Evolutionary conservation across 2,113 vertebrate species (phyloP), one percentile per base, ranked within the genome.

Genomic region (Pogonocichla stellata): DNA sequence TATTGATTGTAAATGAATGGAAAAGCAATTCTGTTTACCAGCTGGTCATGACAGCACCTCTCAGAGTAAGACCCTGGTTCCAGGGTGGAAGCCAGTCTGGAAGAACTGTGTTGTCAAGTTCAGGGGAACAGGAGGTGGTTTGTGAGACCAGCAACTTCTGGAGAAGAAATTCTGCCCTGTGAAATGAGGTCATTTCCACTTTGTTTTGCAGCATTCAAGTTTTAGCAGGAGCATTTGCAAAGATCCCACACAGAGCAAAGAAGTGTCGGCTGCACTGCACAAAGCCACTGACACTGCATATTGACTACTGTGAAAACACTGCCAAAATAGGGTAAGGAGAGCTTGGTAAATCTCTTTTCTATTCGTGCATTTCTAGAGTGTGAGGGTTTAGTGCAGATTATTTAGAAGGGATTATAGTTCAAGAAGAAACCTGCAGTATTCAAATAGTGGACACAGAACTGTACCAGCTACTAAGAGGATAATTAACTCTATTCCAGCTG

Each of bases 171-270:
- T 51, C 6, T 79, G 19, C 22, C 40, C 12, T 78, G 18, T 87
- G 45, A 85, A 70, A 43, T 58, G 42, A 51, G 28, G 18, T 67
- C 4, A 38, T 50, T 94, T 31, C 80, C 19, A 42, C 22, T 96
- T 66, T 89, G 20, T 47, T 93, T 75, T 96, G 47, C 92, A 99
- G 99, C 80, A 96, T 99, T 54, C 97, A 97, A 54, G 91, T 98
- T 58, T 97, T 97, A 8, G 33, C 97, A 50, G 96, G 97, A 65
- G 66, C 92, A 8, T 99, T 99, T 94, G 97, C 99, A 78, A 95
- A 97, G 89, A 97, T 99, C 43, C 99, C 99, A 1, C 98, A 98
- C 13, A 98, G 98, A 96, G 98, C 98, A 16, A 98, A 95, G 80
- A 98, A 96, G 77, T 99, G 99, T 84, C 96, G 97, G n/a, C 94